A percentile compares a stretch with the other conserved stretches of the same genome.
These are phyloP conservation scores for Meleagris gallopavo DNA, from an alignment of 2,113 vertebrate genomes.

Conservation along the genomic window DNA sequence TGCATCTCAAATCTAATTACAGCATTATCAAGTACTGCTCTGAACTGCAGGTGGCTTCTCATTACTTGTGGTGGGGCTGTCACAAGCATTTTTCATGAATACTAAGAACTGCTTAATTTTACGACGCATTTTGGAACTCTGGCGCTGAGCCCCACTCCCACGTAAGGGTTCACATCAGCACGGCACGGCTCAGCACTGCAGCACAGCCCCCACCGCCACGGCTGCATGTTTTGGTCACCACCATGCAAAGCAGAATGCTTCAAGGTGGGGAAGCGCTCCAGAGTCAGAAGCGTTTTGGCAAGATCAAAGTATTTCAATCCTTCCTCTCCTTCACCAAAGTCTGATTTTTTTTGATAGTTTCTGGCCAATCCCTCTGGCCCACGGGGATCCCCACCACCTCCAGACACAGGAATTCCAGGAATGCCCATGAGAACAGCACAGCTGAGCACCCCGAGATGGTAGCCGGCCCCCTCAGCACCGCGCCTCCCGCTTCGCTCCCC, in stretches of 20 bases:
- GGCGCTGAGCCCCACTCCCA: not conserved
- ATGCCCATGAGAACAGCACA: too few relatives aligned
- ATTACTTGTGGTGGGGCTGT: slow-evolving; percentile 77
- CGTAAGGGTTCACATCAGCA: not conserved
- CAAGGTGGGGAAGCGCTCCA: not conserved
- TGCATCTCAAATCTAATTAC: slow-evolving; percentile 87
- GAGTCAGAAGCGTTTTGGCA: not conserved
- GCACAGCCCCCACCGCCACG: too few relatives aligned
- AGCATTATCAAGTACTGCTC: slow-evolving; percentile 85
- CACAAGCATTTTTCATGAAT: slow-evolving; percentile 80
- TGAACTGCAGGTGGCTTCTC: slow-evolving; percentile 84
- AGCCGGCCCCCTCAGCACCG: not conserved
- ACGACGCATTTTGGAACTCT: slow-evolving; percentile 25
- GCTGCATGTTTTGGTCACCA: too few relatives aligned
- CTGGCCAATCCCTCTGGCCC: too few relatives aligned
- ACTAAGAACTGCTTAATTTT: slow-evolving; percentile 77
- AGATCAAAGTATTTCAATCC: not conserved
- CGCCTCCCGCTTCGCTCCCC: not conserved
- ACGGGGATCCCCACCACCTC: too few relatives aligned
- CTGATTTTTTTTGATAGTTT: not conserved
- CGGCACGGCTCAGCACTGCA: too few relatives aligned
- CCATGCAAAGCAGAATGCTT: not conserved
- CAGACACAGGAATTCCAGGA: too few relatives aligned
- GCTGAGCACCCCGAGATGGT: too few relatives aligned
- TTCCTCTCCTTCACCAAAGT: not conserved